Evolutionary conservation across 2,797 vertebrate genomes (phyloP).

Genomic region (Labeo calbasu): DNA sequence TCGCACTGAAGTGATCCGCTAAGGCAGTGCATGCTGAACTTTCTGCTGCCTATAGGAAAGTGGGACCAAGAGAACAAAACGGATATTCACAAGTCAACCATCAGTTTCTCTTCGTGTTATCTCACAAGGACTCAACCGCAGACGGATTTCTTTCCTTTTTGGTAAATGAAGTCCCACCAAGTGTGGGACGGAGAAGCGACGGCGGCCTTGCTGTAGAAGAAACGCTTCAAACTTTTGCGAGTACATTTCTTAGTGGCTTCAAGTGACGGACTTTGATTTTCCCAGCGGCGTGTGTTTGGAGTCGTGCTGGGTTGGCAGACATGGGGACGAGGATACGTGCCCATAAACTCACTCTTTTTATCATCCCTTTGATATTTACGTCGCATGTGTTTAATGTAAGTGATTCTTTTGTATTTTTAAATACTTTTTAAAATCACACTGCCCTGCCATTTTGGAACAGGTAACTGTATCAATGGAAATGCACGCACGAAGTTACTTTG

Average conservation of each 20-base stretch:
- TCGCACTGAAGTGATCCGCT: constrained; percentile 70
- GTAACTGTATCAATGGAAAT: neutral
- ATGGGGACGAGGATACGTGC: constrained; percentile 73
- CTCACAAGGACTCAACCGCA: neutral
- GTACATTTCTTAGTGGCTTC: constrained; percentile 61
- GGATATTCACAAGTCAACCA: constrained; percentile 43
- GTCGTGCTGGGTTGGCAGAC: constrained; percentile 69
- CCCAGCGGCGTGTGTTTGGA: constrained; percentile 68
- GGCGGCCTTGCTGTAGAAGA: constrained; percentile 63
- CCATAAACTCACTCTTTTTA: constrained; percentile 72
- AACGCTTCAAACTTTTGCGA: constrained; percentile 61
- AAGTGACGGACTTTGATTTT: constrained; percentile 70
- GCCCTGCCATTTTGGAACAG: neutral
- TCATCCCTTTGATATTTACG: constrained; percentile 70
- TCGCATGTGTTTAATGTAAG: constrained; percentile 78
- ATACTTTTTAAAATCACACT: neutral
- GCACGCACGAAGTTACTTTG: neutral
- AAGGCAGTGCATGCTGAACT: constrained; percentile 62
- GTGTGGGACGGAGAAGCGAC: constrained; percentile 65
- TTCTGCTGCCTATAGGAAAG: constrained; percentile 61
- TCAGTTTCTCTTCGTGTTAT: constrained; percentile 23
- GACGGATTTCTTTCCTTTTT: constrained; percentile 63
- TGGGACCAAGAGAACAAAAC: constrained; percentile 50
- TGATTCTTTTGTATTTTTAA: constrained; percentile 42
- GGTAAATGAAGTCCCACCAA: constrained; percentile 73